These are phyloP conservation scores for Trochalopteron elliotii DNA, from an alignment of 2,113 vertebrate species.

Conservation along the genomic window DNA sequence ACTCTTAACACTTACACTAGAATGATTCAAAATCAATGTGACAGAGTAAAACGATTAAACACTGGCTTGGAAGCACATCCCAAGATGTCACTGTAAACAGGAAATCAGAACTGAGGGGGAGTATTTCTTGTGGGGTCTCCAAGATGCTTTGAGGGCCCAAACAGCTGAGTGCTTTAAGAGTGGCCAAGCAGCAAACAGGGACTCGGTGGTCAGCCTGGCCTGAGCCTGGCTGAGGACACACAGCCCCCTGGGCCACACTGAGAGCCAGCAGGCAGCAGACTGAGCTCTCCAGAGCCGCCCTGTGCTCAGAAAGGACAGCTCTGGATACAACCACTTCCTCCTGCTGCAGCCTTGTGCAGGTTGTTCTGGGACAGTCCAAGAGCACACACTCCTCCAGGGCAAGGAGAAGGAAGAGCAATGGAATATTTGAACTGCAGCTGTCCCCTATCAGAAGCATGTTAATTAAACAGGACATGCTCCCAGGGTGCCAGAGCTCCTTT, in stretches of 20 bases:
- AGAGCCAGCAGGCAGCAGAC: neutral
- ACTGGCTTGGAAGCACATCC: conserved; percentile 47
- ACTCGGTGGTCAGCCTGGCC: neutral
- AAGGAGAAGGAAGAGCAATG: neutral
- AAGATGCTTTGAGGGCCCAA: neutral
- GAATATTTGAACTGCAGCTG: neutral
- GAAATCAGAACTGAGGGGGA: conserved; percentile 48
- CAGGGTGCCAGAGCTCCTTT: neutral
- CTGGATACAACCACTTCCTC: neutral
- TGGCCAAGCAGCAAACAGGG: neutral
- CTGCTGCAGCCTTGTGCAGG: neutral
- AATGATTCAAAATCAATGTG: conserved; percentile 62
- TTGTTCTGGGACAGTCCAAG: neutral
- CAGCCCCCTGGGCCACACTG: neutral
- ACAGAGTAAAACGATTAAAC: conserved; percentile 50
- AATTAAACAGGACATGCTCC: neutral
- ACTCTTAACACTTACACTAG: conserved; percentile 32
- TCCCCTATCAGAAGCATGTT: neutral
- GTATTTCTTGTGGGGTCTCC: conserved; percentile 44
- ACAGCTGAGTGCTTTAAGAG: neutral
- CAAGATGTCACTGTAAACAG: conserved; percentile 59
- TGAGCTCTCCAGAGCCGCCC: fast-evolving
- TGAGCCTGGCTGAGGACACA: neutral
- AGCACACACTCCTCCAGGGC: neutral
- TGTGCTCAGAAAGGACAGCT: neutral